Conservation (phyloP, 1,140 invertebrate species). For the Euborellia annulipes region DNA sequence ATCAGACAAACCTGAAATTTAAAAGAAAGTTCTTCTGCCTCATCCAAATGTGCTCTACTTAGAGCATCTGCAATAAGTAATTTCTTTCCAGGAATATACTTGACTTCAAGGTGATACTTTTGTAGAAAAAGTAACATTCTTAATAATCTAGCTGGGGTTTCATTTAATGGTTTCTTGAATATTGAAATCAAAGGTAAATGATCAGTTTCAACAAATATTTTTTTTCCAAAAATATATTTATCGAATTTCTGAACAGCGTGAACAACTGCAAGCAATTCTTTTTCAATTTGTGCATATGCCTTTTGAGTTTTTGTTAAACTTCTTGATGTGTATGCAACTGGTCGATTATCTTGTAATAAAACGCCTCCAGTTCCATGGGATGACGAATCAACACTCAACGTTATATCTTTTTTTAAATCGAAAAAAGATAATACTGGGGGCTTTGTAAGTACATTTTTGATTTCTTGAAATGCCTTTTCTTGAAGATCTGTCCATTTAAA, state of each 20-base stretch:
- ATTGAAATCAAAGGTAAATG: slow-evolving; percentile 28
- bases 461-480: too few relatives aligned
- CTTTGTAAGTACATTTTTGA: too few relatives aligned
- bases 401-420: too few relatives aligned
- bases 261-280: slow-evolving; percentile 33
- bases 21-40: too few relatives aligned
- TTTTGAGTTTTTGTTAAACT: slow-evolving; percentile 16
- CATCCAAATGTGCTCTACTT: neutral
- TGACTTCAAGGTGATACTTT: slow-evolving; percentile 21
- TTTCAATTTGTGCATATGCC: slow-evolving; percentile 28
- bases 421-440: too few relatives aligned
- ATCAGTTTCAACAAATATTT: slow-evolving; percentile 29
- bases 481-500: too few relatives aligned
- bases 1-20: too few relatives aligned
- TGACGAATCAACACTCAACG: slow-evolving; percentile 10
- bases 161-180: slow-evolving; percentile 24
- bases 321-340: slow-evolving; percentile 22
- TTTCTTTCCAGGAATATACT: slow-evolving; percentile 11
- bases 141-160: slow-evolving; percentile 26
- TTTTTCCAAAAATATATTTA: slow-evolving; percentile 24
- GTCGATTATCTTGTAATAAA: slow-evolving; percentile 16
- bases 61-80: slow-evolving; percentile 1
- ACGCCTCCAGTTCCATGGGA: slow-evolving; percentile 14
- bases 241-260: slow-evolving; percentile 26
- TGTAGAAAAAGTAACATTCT: slow-evolving; percentile 27